Conservation (phyloP, 2,888 invertebrate genomes). For the Phytoseiulus persimilis region DNA sequence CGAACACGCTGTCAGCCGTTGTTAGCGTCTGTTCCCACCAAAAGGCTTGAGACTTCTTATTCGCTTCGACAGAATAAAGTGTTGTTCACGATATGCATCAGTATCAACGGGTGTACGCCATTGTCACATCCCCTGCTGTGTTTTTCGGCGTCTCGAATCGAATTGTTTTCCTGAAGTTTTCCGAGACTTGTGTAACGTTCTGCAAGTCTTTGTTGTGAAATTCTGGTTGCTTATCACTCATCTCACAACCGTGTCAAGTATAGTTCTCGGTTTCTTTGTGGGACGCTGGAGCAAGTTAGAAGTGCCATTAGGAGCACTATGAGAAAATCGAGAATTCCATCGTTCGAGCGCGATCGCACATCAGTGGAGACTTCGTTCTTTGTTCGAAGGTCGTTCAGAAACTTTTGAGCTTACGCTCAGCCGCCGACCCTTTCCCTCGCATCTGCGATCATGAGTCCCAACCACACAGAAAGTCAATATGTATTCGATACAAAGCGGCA, state of each 20-base stretch:
- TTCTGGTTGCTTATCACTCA: slow-evolving; percentile 5
- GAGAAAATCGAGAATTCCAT: background rate
- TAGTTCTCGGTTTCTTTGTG: background rate
- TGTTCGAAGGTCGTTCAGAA: no score
- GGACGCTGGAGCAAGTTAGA: background rate
- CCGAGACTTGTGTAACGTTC: background rate
- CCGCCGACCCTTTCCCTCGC: no score
- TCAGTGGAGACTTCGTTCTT: background rate
- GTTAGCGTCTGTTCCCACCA: background rate
- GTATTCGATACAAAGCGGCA: no score
- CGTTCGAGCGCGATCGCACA: background rate
- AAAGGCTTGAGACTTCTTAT: background rate
- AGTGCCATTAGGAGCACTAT: background rate
- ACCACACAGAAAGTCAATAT: no score
- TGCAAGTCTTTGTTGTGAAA: background rate
- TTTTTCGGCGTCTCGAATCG: background rate
- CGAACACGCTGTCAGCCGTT: no score
- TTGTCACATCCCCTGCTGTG: background rate
- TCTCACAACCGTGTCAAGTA: background rate
- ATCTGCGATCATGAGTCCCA: no score
- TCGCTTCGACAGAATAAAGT: background rate
- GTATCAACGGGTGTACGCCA: background rate
- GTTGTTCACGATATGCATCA: background rate
- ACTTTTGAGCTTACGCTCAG: no score
- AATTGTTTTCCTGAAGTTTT: background rate